Base-by-base conservation (phyloP, 2,888 invertebrate genomes). In the Bellardia pandia region DNA sequence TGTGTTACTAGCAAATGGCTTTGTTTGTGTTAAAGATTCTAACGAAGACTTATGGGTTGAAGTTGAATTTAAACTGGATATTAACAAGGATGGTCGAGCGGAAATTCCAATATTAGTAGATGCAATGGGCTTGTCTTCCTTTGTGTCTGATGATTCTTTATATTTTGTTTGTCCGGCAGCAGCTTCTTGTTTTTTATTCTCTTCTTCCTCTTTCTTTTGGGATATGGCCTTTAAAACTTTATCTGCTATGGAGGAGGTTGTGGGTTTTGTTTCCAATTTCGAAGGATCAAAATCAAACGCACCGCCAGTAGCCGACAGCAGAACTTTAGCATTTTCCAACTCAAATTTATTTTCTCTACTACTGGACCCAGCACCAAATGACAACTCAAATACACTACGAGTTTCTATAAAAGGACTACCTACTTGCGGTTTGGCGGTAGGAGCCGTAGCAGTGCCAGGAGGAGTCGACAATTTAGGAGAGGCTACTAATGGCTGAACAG, bases 161-260 rank as follows among this genome's bases (percentile, higher is more conserved):
- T 79, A 86, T 86, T 86, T 84, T 11, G 48, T 93, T 93, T 88
- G 93, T 93, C n/a, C 91, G 30, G 77, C 72, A 45, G 80, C 82
- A 37, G 74, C 86, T 94, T 94, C 42, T 93, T 95, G 94, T 93
- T 94, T 76, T 93, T 95, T 92, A 62, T 90, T 86, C 94, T 93
- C 89, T 93, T 94, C 92, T 77, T 93, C 92, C 94, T 95, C 89
- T 94, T 95, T 92, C 94, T 95, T 92, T 94, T 95, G 92, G 93
- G 95, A 93, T 4, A 94, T 92, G 7, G 95, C 95, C 91, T 95
- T 95, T 0, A 95, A 93, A 4, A 95, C 94, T 90, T 95, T 95
- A 89, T 95, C 95, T 0, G 95, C 95, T 89, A 95, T 95, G 86
- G 95, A 95, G 0, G 95, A 95, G 23, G 92, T 92, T 0, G 95